Evolutionary conservation across 2,113 vertebrate species (phyloP).

Genomic region (Scatophagus argus): DNA sequence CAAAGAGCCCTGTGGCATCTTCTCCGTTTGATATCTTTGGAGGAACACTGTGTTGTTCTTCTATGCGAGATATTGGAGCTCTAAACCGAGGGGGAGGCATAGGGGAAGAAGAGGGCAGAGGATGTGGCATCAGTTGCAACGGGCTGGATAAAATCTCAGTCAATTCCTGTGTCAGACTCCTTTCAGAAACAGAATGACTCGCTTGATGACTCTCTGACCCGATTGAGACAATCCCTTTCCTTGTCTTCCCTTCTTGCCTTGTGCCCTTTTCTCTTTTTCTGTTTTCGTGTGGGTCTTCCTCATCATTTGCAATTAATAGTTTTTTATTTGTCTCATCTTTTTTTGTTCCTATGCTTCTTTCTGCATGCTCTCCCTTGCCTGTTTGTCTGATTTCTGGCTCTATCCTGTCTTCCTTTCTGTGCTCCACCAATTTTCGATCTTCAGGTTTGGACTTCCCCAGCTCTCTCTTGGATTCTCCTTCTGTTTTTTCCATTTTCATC

Average conservation of each 20-base stretch:
- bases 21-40: slow-evolving; percentile 20
- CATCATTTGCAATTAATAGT: neutral
- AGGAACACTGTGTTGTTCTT: slow-evolving; percentile 19
- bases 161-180: slow-evolving; percentile 76
- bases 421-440: neutral
- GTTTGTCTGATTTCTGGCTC: neutral
- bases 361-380: neutral
- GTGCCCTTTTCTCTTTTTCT: neutral
- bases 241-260: slow-evolving; percentile 16
- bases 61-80: slow-evolving; percentile 50
- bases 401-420: neutral
- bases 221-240: slow-evolving; percentile 1
- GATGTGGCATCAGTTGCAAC: neutral
- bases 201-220: neutral
- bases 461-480: slow-evolving; percentile 1
- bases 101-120: slow-evolving; percentile 35
- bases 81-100: slow-evolving; percentile 64
- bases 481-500: slow-evolving; percentile 4
- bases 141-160: slow-evolving; percentile 69
- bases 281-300: slow-evolving; percentile 10
- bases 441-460: neutral
- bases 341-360: slow-evolving; percentile 23
- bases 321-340: neutral
- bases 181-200: slow-evolving; percentile 23
- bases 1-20: neutral